Conservation (phyloP, 2,113 vertebrate species). For the Monarcha castaneiventris region DNA sequence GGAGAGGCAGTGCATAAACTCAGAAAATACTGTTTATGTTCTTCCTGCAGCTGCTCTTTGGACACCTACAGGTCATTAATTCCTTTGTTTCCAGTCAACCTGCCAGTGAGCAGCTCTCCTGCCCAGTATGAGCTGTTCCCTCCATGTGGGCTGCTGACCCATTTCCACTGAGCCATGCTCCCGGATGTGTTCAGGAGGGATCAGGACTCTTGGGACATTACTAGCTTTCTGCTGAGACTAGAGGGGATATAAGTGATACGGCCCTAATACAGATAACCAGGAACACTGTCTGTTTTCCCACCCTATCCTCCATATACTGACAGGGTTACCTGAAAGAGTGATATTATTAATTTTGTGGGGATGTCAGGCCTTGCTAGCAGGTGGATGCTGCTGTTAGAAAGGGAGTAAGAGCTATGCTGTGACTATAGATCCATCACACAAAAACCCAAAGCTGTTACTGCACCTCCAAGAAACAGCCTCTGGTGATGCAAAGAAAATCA, state of each 20-base stretch:
- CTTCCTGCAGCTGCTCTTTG: constrained; percentile 12
- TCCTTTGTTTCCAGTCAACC: background rate
- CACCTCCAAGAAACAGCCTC: background rate
- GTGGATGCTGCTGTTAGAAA: background rate
- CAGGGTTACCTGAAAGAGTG: background rate
- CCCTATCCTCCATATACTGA: background rate
- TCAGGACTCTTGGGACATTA: background rate
- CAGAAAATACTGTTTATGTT: constrained; percentile 13
- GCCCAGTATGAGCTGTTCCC: background rate
- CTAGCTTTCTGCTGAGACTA: background rate
- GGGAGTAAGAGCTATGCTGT: background rate
- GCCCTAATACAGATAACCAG: background rate
- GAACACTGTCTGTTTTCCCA: background rate
- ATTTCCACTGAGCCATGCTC: background rate
- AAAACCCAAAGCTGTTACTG: background rate
- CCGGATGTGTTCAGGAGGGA: background rate
- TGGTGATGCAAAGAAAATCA: background rate
- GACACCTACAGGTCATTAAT: constrained; percentile 4
- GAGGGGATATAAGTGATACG: background rate
- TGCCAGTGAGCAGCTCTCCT: background rate
- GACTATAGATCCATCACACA: background rate
- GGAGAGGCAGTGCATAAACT: background rate
- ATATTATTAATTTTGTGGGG: background rate
- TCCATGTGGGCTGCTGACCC: background rate
- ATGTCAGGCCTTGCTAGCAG: background rate